A percentile compares a stretch with the other conserved stretches of the same genome.
phyloP scores from a whole-genome alignment of 2,113 vertebrate species.

The Macquaria ambigua region DNA sequence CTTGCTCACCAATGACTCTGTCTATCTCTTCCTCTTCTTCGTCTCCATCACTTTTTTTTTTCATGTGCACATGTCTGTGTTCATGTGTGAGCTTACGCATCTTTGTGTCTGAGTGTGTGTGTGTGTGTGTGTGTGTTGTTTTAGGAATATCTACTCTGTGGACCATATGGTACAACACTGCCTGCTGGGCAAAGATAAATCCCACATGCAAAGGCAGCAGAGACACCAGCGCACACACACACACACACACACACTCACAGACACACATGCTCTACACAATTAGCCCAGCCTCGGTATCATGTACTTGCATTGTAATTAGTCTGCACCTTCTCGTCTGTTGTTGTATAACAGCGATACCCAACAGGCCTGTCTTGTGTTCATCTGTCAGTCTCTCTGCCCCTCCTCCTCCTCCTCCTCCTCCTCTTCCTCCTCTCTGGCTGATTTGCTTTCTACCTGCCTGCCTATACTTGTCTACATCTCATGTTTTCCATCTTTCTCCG shows the following conservation, averaged over 20 bases:
- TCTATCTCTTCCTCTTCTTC: conserved; percentile 50
- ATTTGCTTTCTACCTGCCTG: conserved; percentile 59
- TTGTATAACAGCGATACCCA: conserved; percentile 58
- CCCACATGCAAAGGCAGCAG: conserved; percentile 69
- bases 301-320: conserved; percentile 68
- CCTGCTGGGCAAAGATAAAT: conserved; percentile 82
- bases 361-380: conserved; percentile 57
- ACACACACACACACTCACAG: conserved; percentile 33
- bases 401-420: conserved; percentile 21
- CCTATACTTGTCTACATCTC: conserved; percentile 62
- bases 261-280: conserved; percentile 54
- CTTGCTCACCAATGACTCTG: conserved; percentile 48
- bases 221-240: conserved; percentile 52
- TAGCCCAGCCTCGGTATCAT: conserved; percentile 53
- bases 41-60: conserved; percentile 1
- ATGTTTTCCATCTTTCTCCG: conserved; percentile 40
- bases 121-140: conserved; percentile 54
- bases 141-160: conserved; percentile 70
- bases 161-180: conserved; percentile 78
- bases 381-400: conserved; percentile 57
- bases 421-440: conserved; percentile 34
- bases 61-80: neutral
- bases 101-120: conserved; percentile 53
- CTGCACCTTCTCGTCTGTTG: conserved; percentile 63
- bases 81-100: conserved; percentile 29